phyloP scores from a whole-genome alignment of 2,113 vertebrate species.

The Ceyx melanurus region DNA sequence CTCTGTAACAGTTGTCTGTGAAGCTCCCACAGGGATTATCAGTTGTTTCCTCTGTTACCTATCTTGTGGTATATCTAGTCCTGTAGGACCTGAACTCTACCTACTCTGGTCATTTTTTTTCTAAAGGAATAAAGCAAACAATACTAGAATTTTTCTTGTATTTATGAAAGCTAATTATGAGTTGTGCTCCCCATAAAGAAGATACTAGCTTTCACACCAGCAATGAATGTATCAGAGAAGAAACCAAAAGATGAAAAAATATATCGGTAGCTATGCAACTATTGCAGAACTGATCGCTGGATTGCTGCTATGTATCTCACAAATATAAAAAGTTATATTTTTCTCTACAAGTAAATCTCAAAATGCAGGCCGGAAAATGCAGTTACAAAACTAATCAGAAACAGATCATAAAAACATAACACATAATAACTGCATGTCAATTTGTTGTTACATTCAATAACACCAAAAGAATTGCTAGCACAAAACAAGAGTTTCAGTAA shows the following conservation, averaged over 20 bases:
- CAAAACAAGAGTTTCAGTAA: background rate
- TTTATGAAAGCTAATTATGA: background rate
- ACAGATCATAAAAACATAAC: background rate
- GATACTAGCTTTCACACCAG: background rate
- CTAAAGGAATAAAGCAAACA: background rate
- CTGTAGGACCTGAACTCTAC: background rate
- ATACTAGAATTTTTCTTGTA: background rate
- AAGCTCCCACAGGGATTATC: background rate
- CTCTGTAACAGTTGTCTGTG: background rate
- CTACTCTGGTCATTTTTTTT: background rate
- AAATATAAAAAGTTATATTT: background rate
- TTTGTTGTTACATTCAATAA: background rate
- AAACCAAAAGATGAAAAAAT: background rate
- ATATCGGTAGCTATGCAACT: background rate
- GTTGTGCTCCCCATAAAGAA: background rate
- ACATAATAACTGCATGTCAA: background rate
- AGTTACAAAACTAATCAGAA: background rate
- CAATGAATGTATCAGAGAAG: background rate
- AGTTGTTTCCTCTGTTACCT: background rate
- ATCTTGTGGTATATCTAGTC: background rate
- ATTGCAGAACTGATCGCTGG: background rate
- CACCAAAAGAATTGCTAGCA: background rate
- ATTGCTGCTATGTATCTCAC: background rate
- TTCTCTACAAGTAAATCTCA: background rate
- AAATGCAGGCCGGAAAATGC: background rate